phyloP scores from a whole-genome alignment of 2,113 vertebrate genomes.

The Megaleporinus macrocephalus region DNA sequence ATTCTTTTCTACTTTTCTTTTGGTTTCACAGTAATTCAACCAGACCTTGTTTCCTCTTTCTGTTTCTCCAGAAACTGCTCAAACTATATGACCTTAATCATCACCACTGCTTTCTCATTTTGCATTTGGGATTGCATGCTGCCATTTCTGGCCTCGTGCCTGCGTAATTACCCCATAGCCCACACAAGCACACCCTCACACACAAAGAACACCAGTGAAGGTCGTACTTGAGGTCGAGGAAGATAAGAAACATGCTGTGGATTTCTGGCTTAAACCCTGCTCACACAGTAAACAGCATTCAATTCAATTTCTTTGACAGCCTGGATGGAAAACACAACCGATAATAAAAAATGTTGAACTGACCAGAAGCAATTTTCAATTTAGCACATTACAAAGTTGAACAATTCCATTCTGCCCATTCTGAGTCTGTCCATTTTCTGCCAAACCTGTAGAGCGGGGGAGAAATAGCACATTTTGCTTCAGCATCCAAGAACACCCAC shows the following conservation, averaged over 20 bases:
- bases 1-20: not conserved
- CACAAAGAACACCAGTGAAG: not conserved
- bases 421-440: not conserved
- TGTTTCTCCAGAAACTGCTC: not conserved
- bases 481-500: slow-evolving; percentile 2
- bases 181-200: not conserved
- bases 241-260: not conserved
- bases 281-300: slow-evolving; percentile 3
- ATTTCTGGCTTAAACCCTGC: not conserved
- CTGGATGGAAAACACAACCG: not conserved
- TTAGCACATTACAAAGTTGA: not conserved
- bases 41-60: not conserved
- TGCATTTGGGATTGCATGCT: not conserved
- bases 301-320: slow-evolving; percentile 4
- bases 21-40: not conserved
- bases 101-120: not conserved
- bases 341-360: not conserved
- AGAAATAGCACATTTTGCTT: not conserved
- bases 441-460: not conserved
- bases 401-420: not conserved
- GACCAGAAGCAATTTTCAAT: not conserved
- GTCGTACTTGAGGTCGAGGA: not conserved
- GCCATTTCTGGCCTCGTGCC: not conserved
- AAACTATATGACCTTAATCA: not conserved
- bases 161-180: not conserved